Percentiles rank a stretch among this genome's conserved stretches.
Conservation (phyloP, 2,113 vertebrate genomes). For the Sciurus niger region DNA sequence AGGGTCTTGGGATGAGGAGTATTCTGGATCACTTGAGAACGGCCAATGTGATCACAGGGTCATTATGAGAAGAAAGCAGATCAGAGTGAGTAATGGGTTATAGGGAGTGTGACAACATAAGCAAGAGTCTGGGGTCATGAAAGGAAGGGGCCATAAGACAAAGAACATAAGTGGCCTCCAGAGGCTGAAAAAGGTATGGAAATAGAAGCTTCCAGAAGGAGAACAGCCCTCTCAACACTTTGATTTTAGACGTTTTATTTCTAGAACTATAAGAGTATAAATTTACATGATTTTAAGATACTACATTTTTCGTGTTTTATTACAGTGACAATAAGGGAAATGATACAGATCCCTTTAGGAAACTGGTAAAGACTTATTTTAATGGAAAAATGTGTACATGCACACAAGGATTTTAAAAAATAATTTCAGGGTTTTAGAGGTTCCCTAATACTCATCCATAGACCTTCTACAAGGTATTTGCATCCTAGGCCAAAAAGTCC, state of each 20-base stretch:
- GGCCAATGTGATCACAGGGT: neutral
- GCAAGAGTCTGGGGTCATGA: neutral
- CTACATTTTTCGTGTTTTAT: neutral
- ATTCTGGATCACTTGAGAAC: neutral
- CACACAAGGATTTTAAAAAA: neutral
- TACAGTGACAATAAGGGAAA: neutral
- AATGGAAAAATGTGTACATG: neutral
- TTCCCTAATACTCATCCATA: neutral
- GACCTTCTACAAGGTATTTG: neutral
- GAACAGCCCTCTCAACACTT: neutral
- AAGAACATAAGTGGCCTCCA: neutral
- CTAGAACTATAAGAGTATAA: neutral
- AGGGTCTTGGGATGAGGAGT: too few species aligned
- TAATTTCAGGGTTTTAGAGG: neutral
- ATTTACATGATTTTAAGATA: neutral
- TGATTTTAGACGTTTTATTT: too few species aligned
- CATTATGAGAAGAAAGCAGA: neutral
- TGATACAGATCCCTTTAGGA: neutral
- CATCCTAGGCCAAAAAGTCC: neutral
- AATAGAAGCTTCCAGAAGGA: neutral
- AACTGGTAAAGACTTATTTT: slow-evolving; percentile 19
- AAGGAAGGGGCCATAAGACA: neutral
- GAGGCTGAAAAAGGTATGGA: neutral
- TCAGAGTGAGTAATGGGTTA: neutral
- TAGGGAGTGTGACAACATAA: neutral